A percentile compares a stretch with the other conserved stretches of the same genome.
These are phyloP conservation scores for Melanotaenia duboulayi DNA, from an alignment of 2,113 vertebrate genomes.

Conservation along the genomic window DNA sequence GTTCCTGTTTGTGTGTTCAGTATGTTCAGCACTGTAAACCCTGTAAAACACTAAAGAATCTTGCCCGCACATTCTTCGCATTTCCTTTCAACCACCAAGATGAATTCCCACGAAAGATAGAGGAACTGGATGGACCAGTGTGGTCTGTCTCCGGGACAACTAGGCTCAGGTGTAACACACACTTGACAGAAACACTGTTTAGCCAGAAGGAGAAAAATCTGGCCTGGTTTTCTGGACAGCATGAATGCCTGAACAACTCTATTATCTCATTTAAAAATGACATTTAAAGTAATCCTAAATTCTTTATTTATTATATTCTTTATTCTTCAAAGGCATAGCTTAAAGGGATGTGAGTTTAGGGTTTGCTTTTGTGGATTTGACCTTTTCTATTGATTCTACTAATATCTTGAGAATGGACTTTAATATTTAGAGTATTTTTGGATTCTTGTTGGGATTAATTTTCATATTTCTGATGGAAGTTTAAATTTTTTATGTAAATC, in stretches of 20 bases:
- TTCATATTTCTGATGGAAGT: too few relatives aligned
- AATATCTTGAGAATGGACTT: too few relatives aligned
- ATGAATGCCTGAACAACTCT: conserved; percentile 12
- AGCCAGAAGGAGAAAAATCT: not conserved
- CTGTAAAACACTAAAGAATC: conserved; percentile 5
- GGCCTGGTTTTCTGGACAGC: not conserved
- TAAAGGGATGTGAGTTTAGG: too few relatives aligned
- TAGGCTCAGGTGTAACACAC: conserved; percentile 38
- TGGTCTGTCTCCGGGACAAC: conserved; percentile 39
- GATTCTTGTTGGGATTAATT: too few relatives aligned
- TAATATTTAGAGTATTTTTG: too few relatives aligned
- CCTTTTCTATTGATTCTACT: too few relatives aligned
- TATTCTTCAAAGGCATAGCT: not conserved
- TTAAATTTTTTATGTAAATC: too few relatives aligned
- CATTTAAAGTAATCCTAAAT: not conserved
- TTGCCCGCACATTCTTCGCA: conserved; percentile 65
- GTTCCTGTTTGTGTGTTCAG: not conserved
- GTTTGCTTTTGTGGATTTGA: too few relatives aligned
- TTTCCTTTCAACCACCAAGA: conserved; percentile 36
- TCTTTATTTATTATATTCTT: not conserved
- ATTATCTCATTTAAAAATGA: not conserved
- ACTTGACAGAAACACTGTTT: conserved; percentile 10
- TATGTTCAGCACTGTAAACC: not conserved
- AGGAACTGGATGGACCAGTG: conserved; percentile 73
- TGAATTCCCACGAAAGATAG: conserved; percentile 28